Evolutionary conservation across 2,888 invertebrate species (phyloP).

Genomic region (Unio pictorum): DNA sequence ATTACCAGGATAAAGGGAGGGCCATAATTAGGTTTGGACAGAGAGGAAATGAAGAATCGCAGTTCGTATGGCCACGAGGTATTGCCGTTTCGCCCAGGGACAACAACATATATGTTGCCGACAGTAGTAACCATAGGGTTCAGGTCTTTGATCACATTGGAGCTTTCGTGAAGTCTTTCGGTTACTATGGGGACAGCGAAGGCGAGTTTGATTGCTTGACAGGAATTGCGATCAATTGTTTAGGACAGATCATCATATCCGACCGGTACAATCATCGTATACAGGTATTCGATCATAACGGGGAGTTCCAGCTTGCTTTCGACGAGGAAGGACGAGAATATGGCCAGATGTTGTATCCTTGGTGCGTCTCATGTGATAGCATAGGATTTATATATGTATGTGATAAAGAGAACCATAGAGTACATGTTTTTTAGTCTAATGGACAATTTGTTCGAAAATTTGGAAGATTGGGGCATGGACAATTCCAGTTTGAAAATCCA

Average conservation of each 20-base stretch:
- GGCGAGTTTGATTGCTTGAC: constrained; percentile 98
- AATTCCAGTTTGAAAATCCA: constrained; percentile 97
- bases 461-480: constrained; percentile 90
- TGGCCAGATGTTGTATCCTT: constrained; percentile 97
- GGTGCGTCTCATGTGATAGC: constrained; percentile 98
- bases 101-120: constrained; percentile 95
- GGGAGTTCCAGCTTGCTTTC: constrained; percentile 91
- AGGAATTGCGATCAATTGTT: constrained; percentile 95
- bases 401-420: constrained; percentile 99
- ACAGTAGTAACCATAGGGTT: constrained; percentile 98
- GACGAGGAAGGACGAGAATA: constrained; percentile 95
- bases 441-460: constrained; percentile 98
- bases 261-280: constrained; percentile 96
- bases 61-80: constrained; percentile 99
- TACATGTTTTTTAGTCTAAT: constrained; percentile 87
- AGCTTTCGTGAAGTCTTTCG: constrained; percentile 91
- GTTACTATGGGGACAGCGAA: constrained; percentile 94
- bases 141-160: constrained; percentile 93
- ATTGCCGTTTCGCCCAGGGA: constrained; percentile 92
- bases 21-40: constrained; percentile 81
- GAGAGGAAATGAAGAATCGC: constrained; percentile 98
- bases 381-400: constrained; percentile 98
- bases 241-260: constrained; percentile 96
- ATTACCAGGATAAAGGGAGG: constrained; percentile 62
- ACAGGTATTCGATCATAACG: constrained; percentile 90